phyloP scores from a whole-genome alignment of 2,888 invertebrate genomes.

The Nomada ferruginata region DNA sequence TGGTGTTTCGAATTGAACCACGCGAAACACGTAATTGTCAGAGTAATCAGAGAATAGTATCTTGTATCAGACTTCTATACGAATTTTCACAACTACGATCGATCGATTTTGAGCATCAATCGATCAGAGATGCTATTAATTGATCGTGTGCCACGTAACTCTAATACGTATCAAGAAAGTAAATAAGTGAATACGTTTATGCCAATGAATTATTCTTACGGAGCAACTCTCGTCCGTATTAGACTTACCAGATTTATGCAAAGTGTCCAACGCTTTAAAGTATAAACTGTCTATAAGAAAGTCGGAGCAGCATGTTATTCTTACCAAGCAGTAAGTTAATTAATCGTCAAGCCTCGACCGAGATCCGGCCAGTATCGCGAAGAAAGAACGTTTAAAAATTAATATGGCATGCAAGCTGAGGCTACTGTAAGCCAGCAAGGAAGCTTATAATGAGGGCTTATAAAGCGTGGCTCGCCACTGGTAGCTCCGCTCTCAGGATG shows the following conservation, averaged over 20 bases:
- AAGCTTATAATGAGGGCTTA: constrained; percentile 28
- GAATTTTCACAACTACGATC: not conserved
- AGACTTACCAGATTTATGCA: too few relatives aligned
- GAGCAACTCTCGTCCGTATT: too few relatives aligned
- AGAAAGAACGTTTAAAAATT: constrained; percentile 24
- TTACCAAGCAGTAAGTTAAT: not conserved
- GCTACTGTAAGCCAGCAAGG: not conserved
- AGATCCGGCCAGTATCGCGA: not conserved
- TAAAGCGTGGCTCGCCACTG: constrained; percentile 8
- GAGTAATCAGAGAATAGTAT: not conserved
- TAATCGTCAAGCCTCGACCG: not conserved
- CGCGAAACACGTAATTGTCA: not conserved
- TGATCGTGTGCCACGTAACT: too few relatives aligned
- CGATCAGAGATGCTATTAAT: too few relatives aligned
- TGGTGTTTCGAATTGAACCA: not conserved
- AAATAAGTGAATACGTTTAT: too few relatives aligned
- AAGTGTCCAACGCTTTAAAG: too few relatives aligned
- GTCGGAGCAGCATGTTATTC: not conserved
- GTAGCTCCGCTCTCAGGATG: constrained; percentile 9
- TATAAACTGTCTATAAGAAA: too few relatives aligned
- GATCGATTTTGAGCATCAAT: not conserved
- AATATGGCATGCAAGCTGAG: constrained; percentile 3
- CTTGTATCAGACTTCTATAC: too few relatives aligned
- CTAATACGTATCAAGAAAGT: too few relatives aligned
- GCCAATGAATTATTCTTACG: too few relatives aligned